These are phyloP conservation scores for Callopanchax toddi DNA, from an alignment of 2,113 vertebrate genomes.

Conservation along the genomic window DNA sequence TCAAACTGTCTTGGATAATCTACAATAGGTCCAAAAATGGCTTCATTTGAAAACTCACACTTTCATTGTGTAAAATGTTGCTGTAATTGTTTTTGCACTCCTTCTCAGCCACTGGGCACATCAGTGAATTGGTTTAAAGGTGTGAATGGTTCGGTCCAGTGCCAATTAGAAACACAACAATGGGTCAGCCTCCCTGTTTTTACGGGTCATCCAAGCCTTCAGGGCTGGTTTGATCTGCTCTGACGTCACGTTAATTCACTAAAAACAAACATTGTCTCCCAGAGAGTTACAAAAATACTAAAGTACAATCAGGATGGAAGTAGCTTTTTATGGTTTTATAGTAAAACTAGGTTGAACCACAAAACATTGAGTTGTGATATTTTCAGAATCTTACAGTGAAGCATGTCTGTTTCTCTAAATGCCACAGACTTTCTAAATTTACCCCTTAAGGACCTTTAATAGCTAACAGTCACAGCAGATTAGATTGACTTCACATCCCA, in stretches of 20 bases:
- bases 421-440: constrained; percentile 41
- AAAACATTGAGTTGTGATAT: constrained; percentile 2
- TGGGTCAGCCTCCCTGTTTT: neutral
- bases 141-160: neutral
- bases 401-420: constrained; percentile 24
- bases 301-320: neutral
- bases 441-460: constrained; percentile 15
- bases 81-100: neutral
- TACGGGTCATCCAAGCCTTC: neutral
- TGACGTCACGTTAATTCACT: neutral
- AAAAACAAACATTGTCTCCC: neutral
- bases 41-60: neutral
- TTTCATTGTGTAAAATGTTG: neutral
- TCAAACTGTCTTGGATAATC: too few species aligned
- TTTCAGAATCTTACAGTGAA: constrained; percentile 20
- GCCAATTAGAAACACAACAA: neutral
- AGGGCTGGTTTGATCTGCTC: neutral
- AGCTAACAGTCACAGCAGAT: constrained; percentile 35
- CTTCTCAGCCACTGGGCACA: neutral
- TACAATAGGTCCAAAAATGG: too few species aligned
- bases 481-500: constrained; percentile 6
- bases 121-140: constrained; percentile 5
- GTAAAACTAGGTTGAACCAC: constrained; percentile 8
- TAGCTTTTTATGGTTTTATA: neutral
- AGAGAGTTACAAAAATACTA: too few species aligned